Conservation (phyloP, 2,113 vertebrate genomes). For the Lophotis ruficrista region DNA sequence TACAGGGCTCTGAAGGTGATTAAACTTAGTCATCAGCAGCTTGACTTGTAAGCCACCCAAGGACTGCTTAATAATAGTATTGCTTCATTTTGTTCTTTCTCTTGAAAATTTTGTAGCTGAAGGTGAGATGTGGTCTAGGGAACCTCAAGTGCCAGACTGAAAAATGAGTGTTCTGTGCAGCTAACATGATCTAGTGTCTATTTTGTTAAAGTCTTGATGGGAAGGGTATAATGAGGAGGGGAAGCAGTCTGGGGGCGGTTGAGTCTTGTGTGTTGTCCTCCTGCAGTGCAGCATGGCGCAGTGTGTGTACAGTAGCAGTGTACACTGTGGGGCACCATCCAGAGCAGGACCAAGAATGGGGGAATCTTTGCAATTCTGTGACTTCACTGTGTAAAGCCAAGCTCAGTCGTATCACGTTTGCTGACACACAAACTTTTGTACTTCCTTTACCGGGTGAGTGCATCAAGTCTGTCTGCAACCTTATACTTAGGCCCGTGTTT, state of each 20-base stretch:
- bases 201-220: neutral
- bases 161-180: neutral
- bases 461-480: neutral
- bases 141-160: neutral
- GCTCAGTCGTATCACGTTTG: neutral
- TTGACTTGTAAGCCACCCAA: neutral
- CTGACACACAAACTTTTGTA: neutral
- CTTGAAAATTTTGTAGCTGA: neutral
- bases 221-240: neutral
- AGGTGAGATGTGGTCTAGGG: neutral
- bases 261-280: neutral
- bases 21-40: neutral
- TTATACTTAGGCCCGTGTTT: neutral
- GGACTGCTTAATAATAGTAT: neutral
- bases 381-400: neutral
- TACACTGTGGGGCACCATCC: neutral
- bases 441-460: neutral
- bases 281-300: rapidly evolving
- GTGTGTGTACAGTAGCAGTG: neutral
- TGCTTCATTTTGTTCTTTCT: conserved; percentile 32
- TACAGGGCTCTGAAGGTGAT: conserved; percentile 3
- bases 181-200: neutral
- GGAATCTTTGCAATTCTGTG: neutral
- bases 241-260: neutral
- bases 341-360: neutral